Conservation (phyloP, 2,113 vertebrate species). For the Oncorhynchus mykiss region DNA sequence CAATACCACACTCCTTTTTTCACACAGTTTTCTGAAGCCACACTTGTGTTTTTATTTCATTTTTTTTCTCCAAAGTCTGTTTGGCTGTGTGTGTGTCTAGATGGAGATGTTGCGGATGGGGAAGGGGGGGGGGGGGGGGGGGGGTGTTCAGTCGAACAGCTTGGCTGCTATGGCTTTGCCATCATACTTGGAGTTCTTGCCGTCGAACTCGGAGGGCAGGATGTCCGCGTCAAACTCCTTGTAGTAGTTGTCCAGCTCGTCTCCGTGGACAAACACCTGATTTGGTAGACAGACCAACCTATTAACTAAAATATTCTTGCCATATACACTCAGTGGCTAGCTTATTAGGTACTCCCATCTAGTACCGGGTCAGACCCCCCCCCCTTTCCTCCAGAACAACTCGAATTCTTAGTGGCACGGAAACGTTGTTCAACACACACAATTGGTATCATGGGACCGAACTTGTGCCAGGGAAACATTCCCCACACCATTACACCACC, state of each 20-base stretch:
- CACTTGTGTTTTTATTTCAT: neutral
- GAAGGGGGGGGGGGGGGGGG: constrained; percentile 62
- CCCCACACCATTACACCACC: too few species aligned
- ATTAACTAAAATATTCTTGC: too few species aligned
- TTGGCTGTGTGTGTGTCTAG: neutral
- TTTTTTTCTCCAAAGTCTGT: neutral
- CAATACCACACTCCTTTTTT: neutral
- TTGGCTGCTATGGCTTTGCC: constrained; percentile 83
- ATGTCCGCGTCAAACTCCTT: constrained; percentile 91
- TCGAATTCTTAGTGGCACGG: too few species aligned
- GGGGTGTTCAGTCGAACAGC: constrained; percentile 82
- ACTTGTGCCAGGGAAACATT: too few species aligned
- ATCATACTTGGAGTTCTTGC: constrained; percentile 84
- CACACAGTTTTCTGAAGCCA: neutral
- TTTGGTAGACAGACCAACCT: neutral
- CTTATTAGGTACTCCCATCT: too few species aligned
- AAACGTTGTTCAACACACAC: too few species aligned
- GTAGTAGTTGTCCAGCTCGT: constrained; percentile 89
- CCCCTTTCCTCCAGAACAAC: too few species aligned
- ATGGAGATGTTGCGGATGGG: neutral
- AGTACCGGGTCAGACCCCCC: too few species aligned
- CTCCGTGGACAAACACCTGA: constrained; percentile 92
- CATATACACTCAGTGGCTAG: too few species aligned
- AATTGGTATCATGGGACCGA: too few species aligned
- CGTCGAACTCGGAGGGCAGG: constrained; percentile 90